phyloP scores from a whole-genome alignment of 2,888 invertebrate genomes.

The Sarcophaga rosellei region DNA sequence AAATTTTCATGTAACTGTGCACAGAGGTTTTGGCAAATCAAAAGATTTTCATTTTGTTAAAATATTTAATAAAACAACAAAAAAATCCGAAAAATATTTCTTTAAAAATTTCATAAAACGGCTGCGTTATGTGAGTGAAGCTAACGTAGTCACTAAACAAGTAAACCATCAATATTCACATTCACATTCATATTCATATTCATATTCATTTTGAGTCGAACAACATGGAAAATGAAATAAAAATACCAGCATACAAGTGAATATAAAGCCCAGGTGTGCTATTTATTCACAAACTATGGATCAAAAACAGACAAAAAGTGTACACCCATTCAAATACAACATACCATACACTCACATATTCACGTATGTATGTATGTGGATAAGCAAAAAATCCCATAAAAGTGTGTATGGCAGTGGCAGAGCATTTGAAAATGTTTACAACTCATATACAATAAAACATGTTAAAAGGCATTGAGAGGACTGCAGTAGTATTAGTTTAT shows the following conservation, averaged over 20 bases:
- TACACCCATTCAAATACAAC: too few relatives aligned
- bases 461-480: constrained; percentile 23
- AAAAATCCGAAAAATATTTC: neutral
- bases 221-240: neutral
- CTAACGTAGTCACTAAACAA: neutral
- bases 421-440: constrained; percentile 15
- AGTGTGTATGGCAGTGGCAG: neutral
- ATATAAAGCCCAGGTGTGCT: constrained; percentile 26
- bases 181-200: too few relatives aligned
- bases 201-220: neutral
- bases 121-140: neutral
- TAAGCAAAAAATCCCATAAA: neutral
- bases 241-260: neutral
- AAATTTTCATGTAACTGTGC: too few relatives aligned
- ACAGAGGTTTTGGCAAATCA: too few relatives aligned
- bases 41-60: too few relatives aligned
- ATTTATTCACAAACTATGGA: constrained; percentile 15
- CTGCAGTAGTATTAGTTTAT: neutral
- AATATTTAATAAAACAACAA: neutral
- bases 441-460: constrained; percentile 15
- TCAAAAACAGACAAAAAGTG: neutral
- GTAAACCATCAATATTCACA: neutral
- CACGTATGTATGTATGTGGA: too few relatives aligned
- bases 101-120: neutral
- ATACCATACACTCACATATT: neutral